phyloP scores from a whole-genome alignment of 2,888 invertebrate genomes.

The Clostera curtula region DNA sequence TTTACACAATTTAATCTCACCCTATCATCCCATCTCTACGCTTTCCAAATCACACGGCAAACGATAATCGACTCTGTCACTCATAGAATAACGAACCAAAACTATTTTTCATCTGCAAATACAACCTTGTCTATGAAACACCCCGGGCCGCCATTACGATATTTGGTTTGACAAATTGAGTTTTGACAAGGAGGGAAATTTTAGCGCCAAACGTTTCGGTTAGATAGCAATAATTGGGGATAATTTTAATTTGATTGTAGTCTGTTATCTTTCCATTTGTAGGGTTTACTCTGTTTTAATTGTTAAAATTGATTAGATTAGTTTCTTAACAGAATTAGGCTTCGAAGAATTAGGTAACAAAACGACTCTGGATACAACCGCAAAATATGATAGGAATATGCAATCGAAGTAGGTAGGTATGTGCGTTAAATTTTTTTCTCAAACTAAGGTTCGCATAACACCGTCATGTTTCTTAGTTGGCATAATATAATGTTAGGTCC shows the following conservation, averaged over 20 bases:
- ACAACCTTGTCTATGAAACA: conserved; percentile 31
- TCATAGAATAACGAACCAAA: conserved; percentile 30
- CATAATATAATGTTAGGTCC: too few relatives aligned
- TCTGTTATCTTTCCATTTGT: conserved; percentile 30
- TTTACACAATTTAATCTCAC: conserved; percentile 73
- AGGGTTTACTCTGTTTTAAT: conserved; percentile 16
- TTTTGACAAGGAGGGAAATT: conserved; percentile 67
- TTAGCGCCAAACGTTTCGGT: conserved; percentile 44
- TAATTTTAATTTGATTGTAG: conserved; percentile 41
- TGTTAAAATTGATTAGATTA: too few relatives aligned
- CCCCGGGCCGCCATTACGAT: conserved; percentile 53
- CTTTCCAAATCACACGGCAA: conserved; percentile 21
- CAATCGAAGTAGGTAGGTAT: too few relatives aligned
- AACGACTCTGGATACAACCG: too few relatives aligned
- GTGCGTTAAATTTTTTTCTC: conserved; percentile 12
- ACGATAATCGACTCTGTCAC: conserved; percentile 45
- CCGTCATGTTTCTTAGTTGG: too few relatives aligned
- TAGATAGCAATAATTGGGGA: conserved; percentile 41
- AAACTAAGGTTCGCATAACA: too few relatives aligned
- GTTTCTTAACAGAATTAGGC: too few relatives aligned
- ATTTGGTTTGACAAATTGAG: conserved; percentile 72
- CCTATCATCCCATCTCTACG: conserved; percentile 29
- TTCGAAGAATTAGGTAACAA: too few relatives aligned
- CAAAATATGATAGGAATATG: too few relatives aligned
- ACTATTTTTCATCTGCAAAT: conserved; percentile 20